A percentile compares a stretch with the other conserved stretches of the same genome.
These are phyloP conservation scores for Galerucella nymphaeae DNA, from an alignment of 2,888 invertebrate species.

Conservation along the genomic window DNA sequence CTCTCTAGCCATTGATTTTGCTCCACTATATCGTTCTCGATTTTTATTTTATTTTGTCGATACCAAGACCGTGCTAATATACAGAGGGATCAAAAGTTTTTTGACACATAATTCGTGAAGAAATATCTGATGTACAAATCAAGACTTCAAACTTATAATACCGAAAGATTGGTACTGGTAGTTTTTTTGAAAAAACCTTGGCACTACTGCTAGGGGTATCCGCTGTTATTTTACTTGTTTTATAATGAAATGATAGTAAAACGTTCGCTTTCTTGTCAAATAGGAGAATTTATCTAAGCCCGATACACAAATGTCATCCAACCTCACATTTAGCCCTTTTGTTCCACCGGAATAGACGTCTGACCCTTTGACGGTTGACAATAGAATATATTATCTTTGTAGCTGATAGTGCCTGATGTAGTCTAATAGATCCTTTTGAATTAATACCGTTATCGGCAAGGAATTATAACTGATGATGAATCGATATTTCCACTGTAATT, in stretches of 20 bases:
- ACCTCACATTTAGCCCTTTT: neutral
- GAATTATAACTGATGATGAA: slow-evolving; percentile 16
- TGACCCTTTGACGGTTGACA: slow-evolving; percentile 14
- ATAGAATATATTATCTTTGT: slow-evolving; percentile 17
- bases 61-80: neutral
- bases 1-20: neutral
- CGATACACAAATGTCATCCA: neutral
- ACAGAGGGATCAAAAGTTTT: neutral
- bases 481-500: slow-evolving; percentile 10
- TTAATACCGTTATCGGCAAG: slow-evolving; percentile 16
- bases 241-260: too few relatives aligned
- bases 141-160: too few relatives aligned
- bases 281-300: neutral
- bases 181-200: too few relatives aligned
- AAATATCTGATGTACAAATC: too few relatives aligned
- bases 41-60: neutral
- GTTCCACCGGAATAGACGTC: neutral
- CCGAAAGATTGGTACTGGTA: too few relatives aligned
- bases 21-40: neutral
- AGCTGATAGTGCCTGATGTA: neutral
- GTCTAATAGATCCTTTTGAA: slow-evolving; percentile 2
- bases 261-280: neutral
- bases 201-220: too few relatives aligned
- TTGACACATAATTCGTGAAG: too few relatives aligned
- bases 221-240: too few relatives aligned